Evolutionary conservation across 2,113 vertebrate genomes (phyloP).

Genomic region (Alethe diademata): DNA sequence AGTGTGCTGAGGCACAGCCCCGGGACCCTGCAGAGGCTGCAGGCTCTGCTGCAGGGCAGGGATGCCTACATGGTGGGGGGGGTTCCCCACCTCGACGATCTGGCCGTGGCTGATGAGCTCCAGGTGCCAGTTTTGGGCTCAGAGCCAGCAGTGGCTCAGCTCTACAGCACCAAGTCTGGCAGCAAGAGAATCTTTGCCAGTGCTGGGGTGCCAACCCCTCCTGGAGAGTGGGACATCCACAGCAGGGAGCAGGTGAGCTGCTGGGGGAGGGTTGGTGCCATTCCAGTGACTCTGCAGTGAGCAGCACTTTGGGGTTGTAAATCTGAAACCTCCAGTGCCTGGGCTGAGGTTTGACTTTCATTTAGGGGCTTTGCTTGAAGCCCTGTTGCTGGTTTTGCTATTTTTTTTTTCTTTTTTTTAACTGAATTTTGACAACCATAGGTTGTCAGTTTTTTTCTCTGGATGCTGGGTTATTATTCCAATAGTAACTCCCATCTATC

Average conservation of each 20-base stretch:
- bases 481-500: neutral
- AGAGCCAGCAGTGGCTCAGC: constrained; percentile 78
- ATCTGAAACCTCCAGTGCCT: no score
- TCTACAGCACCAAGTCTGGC: constrained; percentile 86
- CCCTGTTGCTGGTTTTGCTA: no score
- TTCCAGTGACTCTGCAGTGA: fast-evolving
- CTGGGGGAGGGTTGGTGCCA: no score
- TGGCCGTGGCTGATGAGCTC: constrained; percentile 86
- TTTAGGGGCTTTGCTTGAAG: no score
- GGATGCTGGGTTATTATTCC: neutral
- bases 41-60: constrained; percentile 76
- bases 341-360: no score
- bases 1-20: constrained; percentile 89
- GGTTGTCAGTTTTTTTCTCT: neutral
- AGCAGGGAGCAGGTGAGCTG: constrained; percentile 79
- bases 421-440: neutral
- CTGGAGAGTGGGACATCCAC: constrained; percentile 77
- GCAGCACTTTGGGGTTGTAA: no score
- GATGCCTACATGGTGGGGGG: constrained; percentile 83
- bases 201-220: constrained; percentile 77
- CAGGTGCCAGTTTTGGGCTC: constrained; percentile 84
- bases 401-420: no score
- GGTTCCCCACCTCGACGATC: constrained; percentile 80
- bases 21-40: constrained; percentile 80
- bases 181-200: constrained; percentile 77